Evolutionary conservation across 2,888 invertebrate species (phyloP), one percentile per base, ranked within the genome.

Genomic region (Campoletis raptor): DNA sequence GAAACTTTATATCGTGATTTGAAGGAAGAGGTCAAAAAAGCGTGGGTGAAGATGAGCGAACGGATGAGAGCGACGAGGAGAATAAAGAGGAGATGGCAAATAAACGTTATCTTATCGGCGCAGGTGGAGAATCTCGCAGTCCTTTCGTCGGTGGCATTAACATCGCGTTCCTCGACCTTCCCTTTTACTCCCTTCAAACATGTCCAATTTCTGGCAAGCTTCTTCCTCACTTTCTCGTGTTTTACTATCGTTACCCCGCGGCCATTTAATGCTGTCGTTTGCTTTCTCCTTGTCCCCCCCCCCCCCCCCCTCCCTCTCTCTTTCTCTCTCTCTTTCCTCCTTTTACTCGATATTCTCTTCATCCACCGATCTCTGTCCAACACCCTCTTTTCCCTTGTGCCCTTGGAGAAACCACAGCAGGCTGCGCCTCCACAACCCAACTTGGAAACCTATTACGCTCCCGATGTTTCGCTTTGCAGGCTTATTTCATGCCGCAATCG

Each of bases 401-500:
- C 61, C 81, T 82, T 78, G 40, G 79, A 40, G 84, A 88, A 90
- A 90, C 91, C 61, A 61, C 54, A 36, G 80, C 90, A 91, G 87
- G 79, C 88, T 88, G 86, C 87, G 87, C 87, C 85, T 87, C 87
- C 87, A 85, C 86, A 86, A 88, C 77, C 87, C 89, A 88, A 87
- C 88, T 88, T 83, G 88, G 89, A 89, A 90, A 92, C 88, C 91
- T 91, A 90, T 91, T 91, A 91, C 89, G 88, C 83, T 86, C 84
- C 87, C 90, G 89, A 90, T 91, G 90, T 91, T 92, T 90, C 90
- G 89, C 89, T 89, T 91, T 89, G 87, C 89, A 89, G 89, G 91
- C 91, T 92, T 92, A 91, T 91, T 92, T 90, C 90, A 87, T 88
- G 82, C 91, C 91, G 89, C 92, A 92, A 92, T 92, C 91, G 91